These are phyloP conservation scores for Mormyrus proboscirostris DNA, from an alignment of 2,797 vertebrate genomes.

Conservation along the genomic window DNA sequence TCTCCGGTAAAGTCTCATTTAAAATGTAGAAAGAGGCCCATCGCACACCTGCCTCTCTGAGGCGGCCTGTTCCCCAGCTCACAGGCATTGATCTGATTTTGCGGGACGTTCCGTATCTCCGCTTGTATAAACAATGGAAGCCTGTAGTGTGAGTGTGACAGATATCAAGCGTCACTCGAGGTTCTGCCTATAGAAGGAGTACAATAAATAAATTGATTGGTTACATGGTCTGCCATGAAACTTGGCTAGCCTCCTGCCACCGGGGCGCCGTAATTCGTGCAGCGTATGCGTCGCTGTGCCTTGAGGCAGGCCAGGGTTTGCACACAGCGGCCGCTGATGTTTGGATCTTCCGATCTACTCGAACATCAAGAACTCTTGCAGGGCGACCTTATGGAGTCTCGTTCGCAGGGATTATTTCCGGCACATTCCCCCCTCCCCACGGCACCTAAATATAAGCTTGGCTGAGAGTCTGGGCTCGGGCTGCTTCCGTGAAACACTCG, in stretches of 20 bases:
- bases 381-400: slow-evolving; percentile 39
- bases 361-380: slow-evolving; percentile 34
- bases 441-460: slow-evolving; percentile 60
- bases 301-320: background rate
- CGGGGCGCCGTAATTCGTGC: background rate
- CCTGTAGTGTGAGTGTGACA: slow-evolving; percentile 1
- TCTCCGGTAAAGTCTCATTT: slow-evolving; percentile 35
- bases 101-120: slow-evolving; percentile 27
- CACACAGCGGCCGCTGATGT: background rate
- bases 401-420: slow-evolving; percentile 54
- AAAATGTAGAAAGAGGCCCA: slow-evolving; percentile 36
- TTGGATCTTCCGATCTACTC: slow-evolving; percentile 27
- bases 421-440: slow-evolving; percentile 37
- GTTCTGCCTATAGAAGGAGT: background rate
- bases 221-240: background rate
- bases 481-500: slow-evolving; percentile 49
- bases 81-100: slow-evolving; percentile 31
- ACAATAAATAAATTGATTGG: background rate
- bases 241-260: background rate
- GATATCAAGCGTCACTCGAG: background rate
- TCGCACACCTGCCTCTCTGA: slow-evolving; percentile 6
- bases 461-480: slow-evolving; percentile 52
- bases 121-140: background rate
- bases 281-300: background rate
- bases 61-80: background rate